phyloP scores from a whole-genome alignment of 2,113 vertebrate species.

The Lichenostomus cassidix region DNA sequence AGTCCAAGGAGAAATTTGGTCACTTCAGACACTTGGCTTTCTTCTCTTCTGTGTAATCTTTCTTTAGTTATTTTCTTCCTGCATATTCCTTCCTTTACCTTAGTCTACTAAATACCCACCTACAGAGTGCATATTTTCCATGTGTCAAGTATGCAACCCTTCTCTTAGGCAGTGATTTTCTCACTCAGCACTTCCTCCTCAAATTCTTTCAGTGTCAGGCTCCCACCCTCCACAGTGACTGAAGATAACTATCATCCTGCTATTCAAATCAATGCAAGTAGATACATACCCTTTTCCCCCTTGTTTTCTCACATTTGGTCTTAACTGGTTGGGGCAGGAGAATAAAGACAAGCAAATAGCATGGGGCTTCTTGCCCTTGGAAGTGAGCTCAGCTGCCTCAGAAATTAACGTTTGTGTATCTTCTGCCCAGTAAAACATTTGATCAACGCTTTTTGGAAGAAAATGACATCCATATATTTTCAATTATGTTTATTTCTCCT shows the following conservation, averaged over 20 bases:
- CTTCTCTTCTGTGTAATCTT: background rate
- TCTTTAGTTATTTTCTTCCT: background rate
- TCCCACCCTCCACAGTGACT: conserved; percentile 49
- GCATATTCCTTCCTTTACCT: background rate
- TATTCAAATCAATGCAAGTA: conserved; percentile 59
- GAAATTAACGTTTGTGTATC: background rate
- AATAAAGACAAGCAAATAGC: background rate
- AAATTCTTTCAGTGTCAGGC: conserved; percentile 49
- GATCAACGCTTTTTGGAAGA: background rate
- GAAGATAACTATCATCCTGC: conserved; percentile 57
- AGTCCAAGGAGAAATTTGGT: background rate
- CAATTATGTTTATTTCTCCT: background rate
- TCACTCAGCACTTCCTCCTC: conserved; percentile 67
- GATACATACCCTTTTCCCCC: background rate
- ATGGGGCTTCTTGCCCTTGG: background rate
- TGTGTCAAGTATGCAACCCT: conserved; percentile 13
- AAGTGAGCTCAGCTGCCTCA: background rate
- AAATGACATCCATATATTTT: background rate
- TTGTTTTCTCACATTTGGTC: conserved; percentile 30
- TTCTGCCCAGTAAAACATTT: background rate
- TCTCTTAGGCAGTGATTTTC: conserved; percentile 48
- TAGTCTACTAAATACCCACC: conserved; percentile 32
- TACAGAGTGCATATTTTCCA: conserved; percentile 53
- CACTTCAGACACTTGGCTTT: background rate
- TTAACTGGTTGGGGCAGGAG: background rate